Evolutionary conservation across 2,888 invertebrate species (phyloP).

Genomic region (Ethmia dodecea): DNA sequence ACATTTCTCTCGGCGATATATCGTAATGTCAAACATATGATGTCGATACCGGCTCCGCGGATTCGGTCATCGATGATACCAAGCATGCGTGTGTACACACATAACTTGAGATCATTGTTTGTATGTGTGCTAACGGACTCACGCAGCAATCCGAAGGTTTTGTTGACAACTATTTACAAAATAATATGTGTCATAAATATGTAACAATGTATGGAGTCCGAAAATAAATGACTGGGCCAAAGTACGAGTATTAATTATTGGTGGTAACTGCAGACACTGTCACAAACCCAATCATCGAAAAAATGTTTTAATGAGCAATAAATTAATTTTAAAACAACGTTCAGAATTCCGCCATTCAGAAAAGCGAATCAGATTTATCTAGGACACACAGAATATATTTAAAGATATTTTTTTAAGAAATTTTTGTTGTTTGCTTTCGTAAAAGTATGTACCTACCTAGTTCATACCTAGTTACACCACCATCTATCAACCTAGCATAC

Average conservation of each 20-base stretch:
- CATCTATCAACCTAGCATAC: too few species aligned
- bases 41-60: conserved; percentile 50
- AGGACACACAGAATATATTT: too few species aligned
- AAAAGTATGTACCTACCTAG: too few species aligned
- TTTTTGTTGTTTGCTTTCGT: too few species aligned
- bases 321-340: background rate
- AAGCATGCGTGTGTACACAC: conserved; percentile 24
- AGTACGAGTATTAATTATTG: too few species aligned
- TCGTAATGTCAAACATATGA: conserved; percentile 58
- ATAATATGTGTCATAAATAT: conserved; percentile 41
- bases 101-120: conserved; percentile 24
- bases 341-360: too few species aligned
- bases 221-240: conserved; percentile 22
- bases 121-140: conserved; percentile 26
- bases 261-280: too few species aligned
- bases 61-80: conserved; percentile 52
- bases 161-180: conserved; percentile 40
- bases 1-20: conserved; percentile 57
- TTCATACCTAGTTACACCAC: too few species aligned
- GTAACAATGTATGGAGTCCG: conserved; percentile 37
- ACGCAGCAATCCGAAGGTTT: conserved; percentile 37
- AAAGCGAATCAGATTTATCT: too few species aligned
- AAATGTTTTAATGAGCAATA: background rate
- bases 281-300: too few species aligned
- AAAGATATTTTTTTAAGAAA: too few species aligned